Base-by-base conservation (phyloP, 2,113 vertebrate genomes). In the Nannobrachium achirus region DNA sequence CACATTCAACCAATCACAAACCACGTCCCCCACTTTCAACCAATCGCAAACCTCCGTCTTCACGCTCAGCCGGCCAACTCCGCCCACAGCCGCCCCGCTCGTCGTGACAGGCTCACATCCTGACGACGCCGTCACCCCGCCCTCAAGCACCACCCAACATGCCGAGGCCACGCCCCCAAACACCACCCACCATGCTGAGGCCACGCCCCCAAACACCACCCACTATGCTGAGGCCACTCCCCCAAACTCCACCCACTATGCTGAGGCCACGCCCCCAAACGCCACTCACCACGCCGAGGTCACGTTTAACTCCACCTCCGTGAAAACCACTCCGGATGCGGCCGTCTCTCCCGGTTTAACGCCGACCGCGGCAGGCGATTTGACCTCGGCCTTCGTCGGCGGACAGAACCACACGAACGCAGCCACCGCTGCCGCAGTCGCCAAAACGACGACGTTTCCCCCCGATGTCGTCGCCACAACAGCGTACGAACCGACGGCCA, bases 171-270 rank as follows among this genome's bases (percentile, higher is more conserved):
- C 2, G 2, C 10, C 33, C 14, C 10, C 1, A 6, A 52, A 13
- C 49, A n/a, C 57, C 48, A 59, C 44, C 3, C 56, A 45, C 10
- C n/a, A n/a, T n/a, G n/a, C n/a, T n/a, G n/a, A n/a, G n/a, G 38
- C 38, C 14, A 68, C 2, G 2, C 10, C 33, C 14, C 10, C 1
- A 6, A 52, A 13, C 49, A n/a, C 57, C 48, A 59, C 44, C 3
- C 56, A 45, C 10, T n/a, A n/a, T n/a, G n/a, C n/a, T n/a, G n/a
- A n/a, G n/a, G n/a, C n/a, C n/a, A n/a, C n/a, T n/a, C n/a, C 8
- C 16, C n/a, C 49, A 51, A 51, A n/a, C n/a, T n/a, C n/a, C n/a
- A n/a, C n/a, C n/a, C n/a, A n/a, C n/a, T n/a, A n/a, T n/a, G n/a
- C n/a, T 5, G 25, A 5, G 1, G 39, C n/a, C n/a, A n/a, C n/a